Conservation (phyloP, 1,140 invertebrate genomes). For the Pararge aegeria region DNA sequence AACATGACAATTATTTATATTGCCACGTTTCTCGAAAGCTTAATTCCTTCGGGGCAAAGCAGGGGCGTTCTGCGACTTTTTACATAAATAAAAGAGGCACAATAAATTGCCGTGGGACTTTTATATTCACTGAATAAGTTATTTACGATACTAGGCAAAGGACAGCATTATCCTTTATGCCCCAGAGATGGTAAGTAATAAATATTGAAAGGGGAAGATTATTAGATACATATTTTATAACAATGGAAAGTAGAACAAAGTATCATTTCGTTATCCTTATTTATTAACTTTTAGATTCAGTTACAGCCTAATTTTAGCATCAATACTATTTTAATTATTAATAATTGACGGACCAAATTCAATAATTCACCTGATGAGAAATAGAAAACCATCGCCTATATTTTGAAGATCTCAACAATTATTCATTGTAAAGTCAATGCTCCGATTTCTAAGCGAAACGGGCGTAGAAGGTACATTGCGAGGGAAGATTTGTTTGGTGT, state of each 20-base stretch:
- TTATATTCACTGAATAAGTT: constrained; percentile 9
- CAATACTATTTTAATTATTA: no score
- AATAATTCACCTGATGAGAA: no score
- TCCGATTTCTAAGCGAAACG: no score
- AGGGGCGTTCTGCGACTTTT: background rate
- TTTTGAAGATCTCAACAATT: no score
- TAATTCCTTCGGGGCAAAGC: background rate
- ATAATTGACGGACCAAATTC: no score
- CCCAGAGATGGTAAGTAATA: constrained; percentile 9
- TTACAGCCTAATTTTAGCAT: no score
- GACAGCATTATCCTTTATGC: constrained; percentile 9
- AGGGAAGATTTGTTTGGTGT: no score
- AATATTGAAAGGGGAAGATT: constrained; percentile 11
- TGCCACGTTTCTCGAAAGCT: background rate
- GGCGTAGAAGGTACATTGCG: no score
- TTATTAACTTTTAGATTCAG: background rate
- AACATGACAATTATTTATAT: background rate
- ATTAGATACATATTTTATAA: constrained; percentile 4
- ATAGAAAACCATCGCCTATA: no score
- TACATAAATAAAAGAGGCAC: constrained; percentile 2
- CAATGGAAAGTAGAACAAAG: background rate
- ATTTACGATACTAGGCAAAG: constrained; percentile 11
- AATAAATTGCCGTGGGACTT: constrained; percentile 10
- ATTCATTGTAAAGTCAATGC: no score
- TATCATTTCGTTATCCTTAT: background rate